These are phyloP conservation scores for Brachyrhaphis roseni DNA, from an alignment of 2,797 vertebrate species.

Conservation along the genomic window DNA sequence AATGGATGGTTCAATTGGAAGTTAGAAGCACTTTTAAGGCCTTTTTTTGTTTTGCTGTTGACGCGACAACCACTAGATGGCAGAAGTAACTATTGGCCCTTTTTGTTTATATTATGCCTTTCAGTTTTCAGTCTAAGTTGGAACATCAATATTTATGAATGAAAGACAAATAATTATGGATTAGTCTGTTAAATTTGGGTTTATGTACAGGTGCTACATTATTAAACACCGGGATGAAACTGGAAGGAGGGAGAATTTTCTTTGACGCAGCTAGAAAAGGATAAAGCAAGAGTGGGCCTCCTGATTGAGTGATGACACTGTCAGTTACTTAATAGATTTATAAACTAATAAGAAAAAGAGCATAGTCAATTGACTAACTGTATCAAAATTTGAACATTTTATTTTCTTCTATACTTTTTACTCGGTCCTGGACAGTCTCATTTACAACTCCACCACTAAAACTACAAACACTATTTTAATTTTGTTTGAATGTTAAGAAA, in stretches of 20 bases:
- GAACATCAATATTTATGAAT: slow-evolving; percentile 28
- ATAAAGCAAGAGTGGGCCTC: slow-evolving; percentile 28
- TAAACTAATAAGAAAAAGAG: not conserved
- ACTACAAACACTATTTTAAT: not conserved
- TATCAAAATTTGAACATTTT: not conserved
- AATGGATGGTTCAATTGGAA: not conserved
- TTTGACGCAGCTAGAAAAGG: slow-evolving; percentile 26
- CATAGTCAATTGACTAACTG: not conserved
- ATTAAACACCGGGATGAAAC: slow-evolving; percentile 36
- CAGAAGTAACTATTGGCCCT: slow-evolving; percentile 65
- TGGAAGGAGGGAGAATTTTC: slow-evolving; percentile 24
- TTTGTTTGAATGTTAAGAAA: slow-evolving; percentile 9
- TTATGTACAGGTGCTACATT: slow-evolving; percentile 56
- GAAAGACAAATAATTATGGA: slow-evolving; percentile 11
- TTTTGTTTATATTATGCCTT: slow-evolving; percentile 28
- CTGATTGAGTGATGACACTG: slow-evolving; percentile 23
- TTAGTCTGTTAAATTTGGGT: slow-evolving; percentile 45
- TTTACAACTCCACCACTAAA: not conserved
- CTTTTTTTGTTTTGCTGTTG: slow-evolving; percentile 37
- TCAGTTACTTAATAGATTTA: slow-evolving; percentile 2
- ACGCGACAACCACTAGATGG: slow-evolving; percentile 64
- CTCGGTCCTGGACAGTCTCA: not conserved
- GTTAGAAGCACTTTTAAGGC: slow-evolving; percentile 32
- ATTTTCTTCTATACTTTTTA: not conserved
- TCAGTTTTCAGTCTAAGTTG: slow-evolving; percentile 15